Evolutionary conservation across 2,113 vertebrate species (phyloP).

Genomic region (Trochalopteron elliotii): DNA sequence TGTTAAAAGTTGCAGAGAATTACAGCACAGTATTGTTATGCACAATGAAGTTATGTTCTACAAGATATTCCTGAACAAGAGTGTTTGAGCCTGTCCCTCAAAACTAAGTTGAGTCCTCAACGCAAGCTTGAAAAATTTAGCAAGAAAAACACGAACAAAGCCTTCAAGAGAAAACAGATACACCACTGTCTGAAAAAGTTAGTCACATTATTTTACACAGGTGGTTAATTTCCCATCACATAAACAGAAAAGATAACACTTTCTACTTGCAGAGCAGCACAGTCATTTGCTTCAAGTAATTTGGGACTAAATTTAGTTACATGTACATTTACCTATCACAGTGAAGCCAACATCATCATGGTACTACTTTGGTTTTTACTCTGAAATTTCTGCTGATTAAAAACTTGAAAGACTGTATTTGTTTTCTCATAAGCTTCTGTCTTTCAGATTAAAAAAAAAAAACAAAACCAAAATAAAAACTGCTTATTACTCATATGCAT

Average conservation of each 20-base stretch:
- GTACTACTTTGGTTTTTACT: background rate
- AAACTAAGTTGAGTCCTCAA: background rate
- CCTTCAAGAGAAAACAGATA: background rate
- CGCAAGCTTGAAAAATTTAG: background rate
- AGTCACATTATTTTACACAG: background rate
- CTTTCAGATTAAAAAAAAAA: background rate
- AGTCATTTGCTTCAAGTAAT: background rate
- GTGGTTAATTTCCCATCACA: background rate
- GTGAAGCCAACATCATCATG: background rate
- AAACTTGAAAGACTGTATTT: background rate
- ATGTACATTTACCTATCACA: background rate
- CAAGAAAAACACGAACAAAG: background rate
- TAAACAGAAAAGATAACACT: background rate
- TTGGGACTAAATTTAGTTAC: background rate
- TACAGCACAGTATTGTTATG: background rate
- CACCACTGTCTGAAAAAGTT: background rate
- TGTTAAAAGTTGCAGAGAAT: background rate
- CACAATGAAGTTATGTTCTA: background rate
- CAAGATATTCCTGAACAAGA: background rate
- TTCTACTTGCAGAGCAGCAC: background rate
- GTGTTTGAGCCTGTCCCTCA: background rate
- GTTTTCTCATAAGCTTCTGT: background rate
- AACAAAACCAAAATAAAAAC: background rate
- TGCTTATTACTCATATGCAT: background rate
- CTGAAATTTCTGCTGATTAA: background rate